Evolutionary conservation across 2,888 invertebrate genomes (phyloP), one percentile per base, ranked within the genome.

Genomic region (Luperina testacea): DNA sequence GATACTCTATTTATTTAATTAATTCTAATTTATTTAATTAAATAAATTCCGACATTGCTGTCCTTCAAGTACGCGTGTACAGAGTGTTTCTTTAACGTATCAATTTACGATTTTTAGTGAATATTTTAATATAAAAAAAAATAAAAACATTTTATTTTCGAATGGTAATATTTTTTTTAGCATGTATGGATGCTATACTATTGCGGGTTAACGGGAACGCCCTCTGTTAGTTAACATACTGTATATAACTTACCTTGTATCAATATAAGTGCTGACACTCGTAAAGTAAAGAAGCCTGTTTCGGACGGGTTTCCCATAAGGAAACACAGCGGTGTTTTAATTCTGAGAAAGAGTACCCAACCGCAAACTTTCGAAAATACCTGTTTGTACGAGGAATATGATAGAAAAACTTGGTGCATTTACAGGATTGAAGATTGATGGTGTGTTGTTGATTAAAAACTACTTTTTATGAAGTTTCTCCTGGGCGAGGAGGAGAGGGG

Each of bases 311-410:
- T 84, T 63, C 53, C 57, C 38, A 32, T 57, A 79, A 71, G 84
- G 74, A 79, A 82, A 84, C 15, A n/a, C 15, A 32, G 17, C 51
- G 20, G 6, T 68, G 51, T 63, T 57, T 78, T 48, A 32, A 59
- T 70, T 72, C 82, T 24, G 20, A 67, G 80, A 79, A 82, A 51
- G 42, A n/a, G 59, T 32, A 24, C 48, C 13, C 13, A 48, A 32
- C 38, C 11, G 20, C 15, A 7, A 61, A 63, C 80, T 84, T 79
- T 82, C 84, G 63, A 63, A 70, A 73, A 63, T 82, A 70, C 80
- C 67, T 4, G 63, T 63, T 69, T 70, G 24, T 65, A 8, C 5
- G 27, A 5, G 59, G 27, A 83, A 72, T 27, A 82, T 15, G 53
- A 38, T 48, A 51, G 38, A n/a, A 67, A 77, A 67, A 59, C 48